A percentile compares a stretch with the other conserved stretches of the same genome.
Evolutionary conservation across 2,113 vertebrate genomes (phyloP).

Genomic region (Zosterops pallidus): DNA sequence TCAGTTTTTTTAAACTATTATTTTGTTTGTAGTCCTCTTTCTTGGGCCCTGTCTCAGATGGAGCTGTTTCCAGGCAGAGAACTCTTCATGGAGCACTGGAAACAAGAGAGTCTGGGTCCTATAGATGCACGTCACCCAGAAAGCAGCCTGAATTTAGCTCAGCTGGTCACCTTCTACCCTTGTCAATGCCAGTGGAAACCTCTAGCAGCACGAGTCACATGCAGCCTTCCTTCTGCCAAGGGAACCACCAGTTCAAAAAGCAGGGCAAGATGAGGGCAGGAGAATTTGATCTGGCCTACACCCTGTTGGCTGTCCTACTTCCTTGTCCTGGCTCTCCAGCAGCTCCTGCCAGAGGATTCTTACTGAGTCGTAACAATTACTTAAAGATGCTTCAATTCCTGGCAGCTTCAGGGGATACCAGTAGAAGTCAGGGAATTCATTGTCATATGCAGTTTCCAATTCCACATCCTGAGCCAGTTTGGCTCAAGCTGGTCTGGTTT

Average conservation of each 20-base stretch:
- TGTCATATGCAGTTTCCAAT: background rate
- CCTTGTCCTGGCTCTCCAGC: background rate
- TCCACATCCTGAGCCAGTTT: background rate
- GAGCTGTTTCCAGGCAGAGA: background rate
- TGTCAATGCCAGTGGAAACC: background rate
- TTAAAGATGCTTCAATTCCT: slow-evolving; percentile 50
- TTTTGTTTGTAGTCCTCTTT: background rate
- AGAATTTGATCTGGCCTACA: background rate
- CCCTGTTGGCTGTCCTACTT: background rate
- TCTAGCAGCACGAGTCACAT: background rate
- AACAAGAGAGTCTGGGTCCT: background rate
- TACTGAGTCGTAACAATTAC: slow-evolving; percentile 52
- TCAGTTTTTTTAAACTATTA: background rate
- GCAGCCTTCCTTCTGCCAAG: background rate
- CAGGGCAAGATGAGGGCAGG: slow-evolving; percentile 10
- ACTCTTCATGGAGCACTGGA: background rate
- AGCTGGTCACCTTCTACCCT: background rate
- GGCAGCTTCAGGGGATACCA: slow-evolving; percentile 15
- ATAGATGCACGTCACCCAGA: background rate
- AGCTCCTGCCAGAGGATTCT: slow-evolving; percentile 31
- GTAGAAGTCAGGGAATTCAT: slow-evolving; percentile 13
- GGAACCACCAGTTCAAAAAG: background rate
- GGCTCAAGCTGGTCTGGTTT: background rate
- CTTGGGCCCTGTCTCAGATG: background rate
- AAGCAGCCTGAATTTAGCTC: background rate